Base-by-base conservation (phyloP, 2,888 invertebrate species). In the Lordiphosa andalusiaca region DNA sequence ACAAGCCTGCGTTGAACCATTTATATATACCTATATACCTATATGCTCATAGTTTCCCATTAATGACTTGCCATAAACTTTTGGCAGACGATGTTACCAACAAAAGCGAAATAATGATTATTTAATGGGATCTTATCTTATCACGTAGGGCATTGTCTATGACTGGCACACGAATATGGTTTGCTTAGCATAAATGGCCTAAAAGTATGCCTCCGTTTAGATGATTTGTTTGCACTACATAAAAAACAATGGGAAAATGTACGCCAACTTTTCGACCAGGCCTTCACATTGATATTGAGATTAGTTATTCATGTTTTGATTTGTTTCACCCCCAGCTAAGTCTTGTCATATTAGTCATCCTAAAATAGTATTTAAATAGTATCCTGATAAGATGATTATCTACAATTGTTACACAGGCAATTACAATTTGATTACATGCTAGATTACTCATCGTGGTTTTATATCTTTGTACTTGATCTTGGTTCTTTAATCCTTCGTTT, bases 41-140 rank as follows among this genome's bases (percentile, higher is more conserved):
- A 25, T 6, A 7, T 7, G 25, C 25, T 7, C 25, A 25, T 25
- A 25, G 30, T 30, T 30, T 10, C 10, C 9, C 30, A 30, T 30
- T 30, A 30, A 10, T 30, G 30, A 30, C 30, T 9, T 30, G 30
- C 10, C 30, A 30, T 30, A 16, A 16, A 47, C 21, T 47, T 36
- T 36, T 47, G n/a, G 36, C 36, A 36, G n/a, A 10, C 47, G n/a
- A n/a, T 47, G 35, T 47, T 4, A 10, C 30, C 30, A 30, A 30
- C 3, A 30, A 30, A 9, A 30, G 4, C 30, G 3, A 30, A 3
- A 4, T 30, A 30, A 30, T 30, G 1, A 23, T 46, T 21, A 1
- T 47, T 47, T 73, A 68, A 66, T 64, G 57, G 65, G 61, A 49
- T 60, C 47, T 68, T 83, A 77, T 83, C 76, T 77, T 56, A 83